phyloP scores from a whole-genome alignment of 2,113 vertebrate genomes.

The Nothocercus julius region DNA sequence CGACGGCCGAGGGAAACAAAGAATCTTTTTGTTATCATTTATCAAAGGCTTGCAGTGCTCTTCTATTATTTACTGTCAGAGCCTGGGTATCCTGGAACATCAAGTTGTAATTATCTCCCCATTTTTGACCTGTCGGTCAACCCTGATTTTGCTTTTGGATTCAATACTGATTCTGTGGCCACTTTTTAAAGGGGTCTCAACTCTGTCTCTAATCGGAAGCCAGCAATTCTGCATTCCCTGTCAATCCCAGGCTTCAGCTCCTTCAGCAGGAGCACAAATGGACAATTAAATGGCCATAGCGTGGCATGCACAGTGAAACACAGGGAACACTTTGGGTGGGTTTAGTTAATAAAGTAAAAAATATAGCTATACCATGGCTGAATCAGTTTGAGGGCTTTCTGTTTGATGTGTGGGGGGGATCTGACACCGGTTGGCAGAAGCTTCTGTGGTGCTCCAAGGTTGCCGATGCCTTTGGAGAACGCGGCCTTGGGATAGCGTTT shows the following conservation, averaged over 20 bases:
- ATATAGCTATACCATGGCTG: rapidly evolving
- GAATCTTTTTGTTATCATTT: neutral
- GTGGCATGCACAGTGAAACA: neutral
- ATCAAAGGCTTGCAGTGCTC: neutral
- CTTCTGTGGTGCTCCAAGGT: neutral
- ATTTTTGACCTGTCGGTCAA: conserved; percentile 44
- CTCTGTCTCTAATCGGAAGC: conserved; percentile 18
- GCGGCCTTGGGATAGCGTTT: neutral
- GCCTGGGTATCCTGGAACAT: conserved; percentile 17
- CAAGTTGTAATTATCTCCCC: conserved; percentile 32
- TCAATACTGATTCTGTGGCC: neutral
- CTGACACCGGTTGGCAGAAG: neutral
- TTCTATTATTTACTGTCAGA: neutral
- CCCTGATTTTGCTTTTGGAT: conserved; percentile 24
- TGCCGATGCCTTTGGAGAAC: neutral
- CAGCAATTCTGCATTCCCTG: neutral
- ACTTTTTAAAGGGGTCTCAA: neutral
- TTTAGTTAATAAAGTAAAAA: neutral
- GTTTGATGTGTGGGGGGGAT: neutral
- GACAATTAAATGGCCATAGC: rapidly evolving
- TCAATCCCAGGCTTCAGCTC: neutral
- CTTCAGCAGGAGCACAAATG: neutral
- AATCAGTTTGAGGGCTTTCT: neutral
- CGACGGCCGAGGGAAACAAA: conserved; percentile 4
- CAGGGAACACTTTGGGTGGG: neutral